A percentile compares a stretch with the other conserved stretches of the same genome.
Evolutionary conservation across 64 coral and sea anemone genomes (phyloP).

Genomic region (Exaiptasia diaphana): DNA sequence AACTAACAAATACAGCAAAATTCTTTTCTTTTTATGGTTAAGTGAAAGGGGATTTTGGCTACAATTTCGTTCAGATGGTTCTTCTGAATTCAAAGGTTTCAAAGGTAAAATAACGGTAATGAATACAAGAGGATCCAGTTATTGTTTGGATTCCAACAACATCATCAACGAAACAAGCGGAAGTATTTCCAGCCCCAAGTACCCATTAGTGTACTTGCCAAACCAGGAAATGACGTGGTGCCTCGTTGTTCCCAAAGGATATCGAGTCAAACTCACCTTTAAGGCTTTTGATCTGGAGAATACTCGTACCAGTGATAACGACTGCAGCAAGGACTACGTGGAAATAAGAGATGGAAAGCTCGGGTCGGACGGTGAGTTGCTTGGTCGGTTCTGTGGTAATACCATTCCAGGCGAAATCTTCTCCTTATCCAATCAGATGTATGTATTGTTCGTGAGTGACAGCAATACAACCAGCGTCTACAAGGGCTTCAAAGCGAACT

Average conservation of each 20-base stretch:
- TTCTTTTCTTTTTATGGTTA: too few species aligned
- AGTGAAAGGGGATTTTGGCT: too few species aligned
- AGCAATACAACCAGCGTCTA: neutral
- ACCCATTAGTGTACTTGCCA: conserved; percentile 6
- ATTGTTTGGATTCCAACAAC: too few species aligned
- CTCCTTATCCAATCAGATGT: neutral
- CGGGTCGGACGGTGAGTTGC: neutral
- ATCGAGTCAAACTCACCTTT: conserved; percentile 18
- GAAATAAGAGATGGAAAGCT: neutral
- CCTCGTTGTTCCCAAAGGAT: conserved; percentile 13
- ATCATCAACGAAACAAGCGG: conserved; percentile 37
- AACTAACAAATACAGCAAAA: too few species aligned
- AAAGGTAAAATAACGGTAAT: too few species aligned
- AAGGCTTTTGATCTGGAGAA: conserved; percentile 27
- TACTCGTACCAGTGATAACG: neutral
- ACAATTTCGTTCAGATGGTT: too few species aligned
- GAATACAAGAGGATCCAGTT: too few species aligned
- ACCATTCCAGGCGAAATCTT: neutral
- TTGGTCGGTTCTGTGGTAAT: neutral
- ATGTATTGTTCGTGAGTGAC: neutral
- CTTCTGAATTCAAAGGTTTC: too few species aligned
- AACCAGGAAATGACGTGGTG: conserved; percentile 35
- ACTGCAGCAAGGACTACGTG: neutral
- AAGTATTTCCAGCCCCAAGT: conserved; percentile 35
- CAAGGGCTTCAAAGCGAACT: neutral